Conservation (phyloP, 2,888 invertebrate genomes). For the Halocaridina rubra region DNA sequence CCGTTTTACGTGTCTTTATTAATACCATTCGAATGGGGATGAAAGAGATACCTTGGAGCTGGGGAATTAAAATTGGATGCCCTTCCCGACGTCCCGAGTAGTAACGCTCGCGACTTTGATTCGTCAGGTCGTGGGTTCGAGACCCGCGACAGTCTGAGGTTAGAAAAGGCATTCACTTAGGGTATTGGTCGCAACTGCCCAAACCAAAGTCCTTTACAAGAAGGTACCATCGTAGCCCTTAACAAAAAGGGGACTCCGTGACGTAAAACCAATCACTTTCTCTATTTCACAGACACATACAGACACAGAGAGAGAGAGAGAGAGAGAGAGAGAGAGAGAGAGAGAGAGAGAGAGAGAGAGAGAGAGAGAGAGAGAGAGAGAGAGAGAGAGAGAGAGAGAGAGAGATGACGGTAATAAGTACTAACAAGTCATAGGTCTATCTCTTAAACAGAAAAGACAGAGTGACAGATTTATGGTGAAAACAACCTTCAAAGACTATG, state of each 20-base stretch:
- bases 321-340: constrained; percentile 4
- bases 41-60: background rate
- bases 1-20: no score
- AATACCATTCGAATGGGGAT: no score
- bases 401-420: background rate
- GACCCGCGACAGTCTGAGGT: no score
- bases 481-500: background rate
- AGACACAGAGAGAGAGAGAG: background rate
- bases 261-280: no score
- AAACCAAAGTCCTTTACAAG: no score
- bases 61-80: background rate
- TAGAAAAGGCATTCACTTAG: no score
- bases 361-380: background rate
- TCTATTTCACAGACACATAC: no score
- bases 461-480: background rate
- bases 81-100: no score
- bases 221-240: background rate
- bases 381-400: constrained; percentile 1
- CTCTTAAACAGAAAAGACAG: background rate
- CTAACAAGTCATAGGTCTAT: background rate
- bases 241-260: background rate
- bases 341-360: constrained; percentile 6
- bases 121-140: no score
- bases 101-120: no score
- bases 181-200: no score